Percentiles rank a stretch among this genome's conserved stretches.
phyloP scores from a whole-genome alignment of 1,140 invertebrate genomes.

The Notospermus geniculatus region DNA sequence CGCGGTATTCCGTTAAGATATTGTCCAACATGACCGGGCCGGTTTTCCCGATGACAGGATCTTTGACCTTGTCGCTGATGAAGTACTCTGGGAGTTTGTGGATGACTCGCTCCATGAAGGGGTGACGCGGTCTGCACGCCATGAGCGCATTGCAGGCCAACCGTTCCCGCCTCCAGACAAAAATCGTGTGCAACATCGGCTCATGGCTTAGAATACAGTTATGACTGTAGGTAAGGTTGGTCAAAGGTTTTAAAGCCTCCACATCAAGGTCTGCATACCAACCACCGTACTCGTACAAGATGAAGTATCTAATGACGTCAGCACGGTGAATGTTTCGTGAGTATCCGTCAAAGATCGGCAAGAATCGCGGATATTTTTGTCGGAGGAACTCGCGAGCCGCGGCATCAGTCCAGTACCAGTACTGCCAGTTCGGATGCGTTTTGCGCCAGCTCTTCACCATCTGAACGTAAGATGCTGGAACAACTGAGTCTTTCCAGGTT shows the following conservation, averaged over 20 bases:
- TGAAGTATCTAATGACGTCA: slow-evolving; percentile 16
- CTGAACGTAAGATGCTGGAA: slow-evolving; percentile 4
- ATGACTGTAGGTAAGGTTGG: not conserved
- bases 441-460: slow-evolving; percentile 14
- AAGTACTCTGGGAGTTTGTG: too few species aligned
- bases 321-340: slow-evolving; percentile 12
- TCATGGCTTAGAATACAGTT: slow-evolving; percentile 7
- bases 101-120: too few species aligned
- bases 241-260: slow-evolving; percentile 10
- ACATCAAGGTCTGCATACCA: slow-evolving; percentile 15
- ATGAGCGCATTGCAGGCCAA: too few species aligned
- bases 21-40: too few species aligned
- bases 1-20: too few species aligned
- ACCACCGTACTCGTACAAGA: slow-evolving; percentile 13
- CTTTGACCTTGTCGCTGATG: too few species aligned
- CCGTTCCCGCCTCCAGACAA: too few species aligned
- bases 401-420: slow-evolving; percentile 21
- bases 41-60: too few species aligned
- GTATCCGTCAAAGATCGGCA: slow-evolving; percentile 12
- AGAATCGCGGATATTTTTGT: slow-evolving; percentile 15
- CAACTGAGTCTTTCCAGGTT: slow-evolving; percentile 13
- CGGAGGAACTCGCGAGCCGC: slow-evolving; percentile 12
- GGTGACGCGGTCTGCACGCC: too few species aligned
- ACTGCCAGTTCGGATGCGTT: slow-evolving; percentile 17
- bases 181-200: too few species aligned